phyloP scores from a whole-genome alignment of 2,113 vertebrate genomes.

The Peromyscus polionotus region DNA sequence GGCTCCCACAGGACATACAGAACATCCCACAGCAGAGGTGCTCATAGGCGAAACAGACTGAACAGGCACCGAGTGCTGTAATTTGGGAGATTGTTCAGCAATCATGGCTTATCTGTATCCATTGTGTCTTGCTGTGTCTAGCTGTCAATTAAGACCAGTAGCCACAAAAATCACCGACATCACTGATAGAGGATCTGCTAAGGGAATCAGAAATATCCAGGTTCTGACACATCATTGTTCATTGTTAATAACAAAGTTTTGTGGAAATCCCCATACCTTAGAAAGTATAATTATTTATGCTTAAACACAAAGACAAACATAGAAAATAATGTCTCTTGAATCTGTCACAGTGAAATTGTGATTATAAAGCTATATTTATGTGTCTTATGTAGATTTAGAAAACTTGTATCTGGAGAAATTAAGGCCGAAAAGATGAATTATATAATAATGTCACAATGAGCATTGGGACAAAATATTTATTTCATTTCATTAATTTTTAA shows the following conservation, averaged over 20 bases:
- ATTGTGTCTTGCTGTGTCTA: not conserved
- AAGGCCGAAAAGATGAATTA: not conserved
- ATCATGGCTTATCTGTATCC: not conserved
- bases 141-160: too few species aligned
- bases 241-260: not conserved
- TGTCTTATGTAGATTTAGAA: not conserved
- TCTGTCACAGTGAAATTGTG: not conserved
- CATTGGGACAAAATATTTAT: too few species aligned
- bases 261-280: too few species aligned
- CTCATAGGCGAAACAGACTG: not conserved
- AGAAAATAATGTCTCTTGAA: not conserved
- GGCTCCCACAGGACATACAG: too few species aligned
- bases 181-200: not conserved
- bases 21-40: too few species aligned
- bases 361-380: fast-evolving
- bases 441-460: too few species aligned
- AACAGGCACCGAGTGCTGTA: not conserved
- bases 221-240: not conserved
- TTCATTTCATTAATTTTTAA: too few species aligned
- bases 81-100: not conserved
- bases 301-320: not conserved
- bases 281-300: not conserved
- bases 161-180: not conserved
- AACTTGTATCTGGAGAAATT: not conserved
- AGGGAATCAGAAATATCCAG: not conserved